Conservation (phyloP, 2,888 invertebrate species). For the Cataglyphis cursor region DNA sequence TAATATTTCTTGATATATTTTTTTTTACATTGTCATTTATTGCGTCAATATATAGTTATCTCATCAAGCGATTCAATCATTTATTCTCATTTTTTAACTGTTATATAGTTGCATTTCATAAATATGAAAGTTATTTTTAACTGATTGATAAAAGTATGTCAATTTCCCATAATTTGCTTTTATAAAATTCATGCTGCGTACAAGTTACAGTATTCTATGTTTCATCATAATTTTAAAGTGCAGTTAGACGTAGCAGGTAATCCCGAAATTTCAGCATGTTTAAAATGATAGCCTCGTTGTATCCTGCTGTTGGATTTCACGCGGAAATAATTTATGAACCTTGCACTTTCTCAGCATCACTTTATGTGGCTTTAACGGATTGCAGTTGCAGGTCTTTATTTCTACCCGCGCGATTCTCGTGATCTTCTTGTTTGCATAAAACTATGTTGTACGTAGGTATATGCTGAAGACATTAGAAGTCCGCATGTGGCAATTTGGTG, state of each 20-base stretch:
- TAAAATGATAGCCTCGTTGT: neutral
- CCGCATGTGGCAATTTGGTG: slow-evolving; percentile 42
- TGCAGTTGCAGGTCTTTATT: slow-evolving; percentile 50
- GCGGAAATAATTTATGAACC: slow-evolving; percentile 27
- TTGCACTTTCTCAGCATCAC: slow-evolving; percentile 12
- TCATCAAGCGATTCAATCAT: neutral
- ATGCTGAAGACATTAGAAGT: slow-evolving; percentile 45
- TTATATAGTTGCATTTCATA: neutral
- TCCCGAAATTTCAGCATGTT: slow-evolving; percentile 12
- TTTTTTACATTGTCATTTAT: slow-evolving; percentile 2
- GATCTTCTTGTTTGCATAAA: slow-evolving; percentile 58
- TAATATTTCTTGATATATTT: neutral
- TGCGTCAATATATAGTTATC: neutral
- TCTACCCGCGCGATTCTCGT: slow-evolving; percentile 31
- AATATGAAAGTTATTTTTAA: neutral
- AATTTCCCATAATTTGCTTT: neutral
- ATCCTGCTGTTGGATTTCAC: slow-evolving; percentile 22
- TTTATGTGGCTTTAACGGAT: slow-evolving; percentile 18
- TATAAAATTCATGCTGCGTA: neutral
- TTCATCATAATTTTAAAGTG: slow-evolving; percentile 17
- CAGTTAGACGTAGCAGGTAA: neutral
- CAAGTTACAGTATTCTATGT: neutral
- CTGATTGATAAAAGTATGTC: neutral
- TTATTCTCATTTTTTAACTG: neutral
- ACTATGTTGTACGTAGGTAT: slow-evolving; percentile 28